Base-by-base conservation (phyloP, 1,140 invertebrate species). In the Ganaspis sp. region DNA sequence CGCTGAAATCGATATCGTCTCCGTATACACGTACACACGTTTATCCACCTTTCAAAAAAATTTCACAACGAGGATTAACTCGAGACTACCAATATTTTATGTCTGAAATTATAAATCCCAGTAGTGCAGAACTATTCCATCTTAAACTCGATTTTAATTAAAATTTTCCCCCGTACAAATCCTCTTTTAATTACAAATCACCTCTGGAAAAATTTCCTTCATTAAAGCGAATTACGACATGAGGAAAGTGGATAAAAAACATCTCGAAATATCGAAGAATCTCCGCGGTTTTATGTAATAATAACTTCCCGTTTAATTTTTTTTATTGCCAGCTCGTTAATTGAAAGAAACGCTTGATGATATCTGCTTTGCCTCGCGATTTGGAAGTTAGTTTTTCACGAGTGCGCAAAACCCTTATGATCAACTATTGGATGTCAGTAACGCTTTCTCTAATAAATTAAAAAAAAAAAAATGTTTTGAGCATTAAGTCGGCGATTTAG, bases 361-460 rank as follows among this genome's bases (percentile, higher is more conserved):
- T n/a, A n/a, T 15, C 12, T 49, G 42, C 12, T 5, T 49, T 49
- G 12, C 9, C 12, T 49, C 42, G 42, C 42, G 42, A 49, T 49
- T 49, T 34, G 29, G 29, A 17, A 49, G 17, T 17, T 76, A 72
- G 74, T 80, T 76, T 72, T 79, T 58, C 12, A 8, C 53, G 23
- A 74, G 64, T 76, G 75, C 72, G 34, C 19, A 75, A n/a, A 38
- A 21, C 76, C 69, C 17, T 73, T 72, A 64, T 40, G 38, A 49
- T 58, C 29, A 49, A 34, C 17, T 23, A 45, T 73, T 73, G 54
- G 4, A 8, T 11, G 1, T 19, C 6, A 15, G 17, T 77, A 64
- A 79, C 81, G 85, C 86, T 87, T 87, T 87, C 86, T 83, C 82
- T 83, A 80, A 85, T 84, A 83, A 84, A 80, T 85, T 82, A 79